Base-by-base conservation (phyloP, 2,797 vertebrate species). In the Anas bernieri region DNA sequence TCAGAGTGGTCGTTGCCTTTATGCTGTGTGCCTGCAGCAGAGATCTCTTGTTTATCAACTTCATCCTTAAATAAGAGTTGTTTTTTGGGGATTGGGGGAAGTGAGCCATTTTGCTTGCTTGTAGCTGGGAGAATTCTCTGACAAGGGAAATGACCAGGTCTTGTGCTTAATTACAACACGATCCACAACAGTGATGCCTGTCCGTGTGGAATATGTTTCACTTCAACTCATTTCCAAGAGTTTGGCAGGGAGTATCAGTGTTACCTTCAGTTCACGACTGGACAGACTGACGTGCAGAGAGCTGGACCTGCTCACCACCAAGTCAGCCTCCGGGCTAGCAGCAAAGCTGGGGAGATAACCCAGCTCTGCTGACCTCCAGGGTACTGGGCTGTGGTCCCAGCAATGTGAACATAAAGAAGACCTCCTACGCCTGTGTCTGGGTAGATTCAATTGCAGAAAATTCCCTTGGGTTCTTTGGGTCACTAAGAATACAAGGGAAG, bases 121-220 rank as follows among this genome's bases (percentile, higher is more conserved):
- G 30, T 45, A 28, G 45, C 69, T 7, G 18, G 17, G 17, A 37
- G 45, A 3, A 13, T 12, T 31, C 6, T 69, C 48, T 30, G 16
- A 35, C 6, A 31, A 16, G 33, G 30, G 46, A 66, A 90, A 52
- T 12, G 3, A 23, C 22, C 63, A 61, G 31, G 17, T 54, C 7
- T 83, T 22, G 43, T 31, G 48, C 4, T 63, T 35, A 25, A 74
- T 56, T 63, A 9, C 7, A 50, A 26, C 35, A 2, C 3, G 26
- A 25, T 20, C 22, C 20, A 30, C 8, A 25, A 45, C 41, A 21
- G 3, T 6, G 31, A n/a, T 12, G 43, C 7, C 39, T 48, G 67
- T 11, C 31, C 7, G 7, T 1, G 25, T 0, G 14, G 28, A 48
- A 7, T 12, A 1, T 23, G 12, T 6, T 81, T 11, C 26, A 9